These are phyloP conservation scores for Ectropis crepuscularia DNA, from an alignment of 2,888 invertebrate genomes.

Conservation along the genomic window DNA sequence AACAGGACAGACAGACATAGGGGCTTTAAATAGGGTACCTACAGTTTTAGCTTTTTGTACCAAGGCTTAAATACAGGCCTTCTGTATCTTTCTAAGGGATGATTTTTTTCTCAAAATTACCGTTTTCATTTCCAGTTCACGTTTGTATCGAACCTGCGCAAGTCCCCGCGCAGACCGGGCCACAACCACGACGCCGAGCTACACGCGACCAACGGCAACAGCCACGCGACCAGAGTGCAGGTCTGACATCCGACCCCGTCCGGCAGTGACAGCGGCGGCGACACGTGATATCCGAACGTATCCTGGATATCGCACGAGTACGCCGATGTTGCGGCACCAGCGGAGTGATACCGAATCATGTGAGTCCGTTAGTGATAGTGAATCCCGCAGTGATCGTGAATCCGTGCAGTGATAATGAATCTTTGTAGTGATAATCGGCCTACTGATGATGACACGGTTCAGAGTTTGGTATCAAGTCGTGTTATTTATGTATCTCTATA, in stretches of 20 bases:
- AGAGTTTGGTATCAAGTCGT: too few relatives aligned
- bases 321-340: constrained; percentile 28
- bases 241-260: constrained; percentile 71
- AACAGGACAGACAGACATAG: too few relatives aligned
- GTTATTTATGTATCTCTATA: too few relatives aligned
- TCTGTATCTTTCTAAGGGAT: too few relatives aligned
- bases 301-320: constrained; percentile 79
- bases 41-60: too few relatives aligned
- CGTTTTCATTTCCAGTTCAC: constrained; percentile 62
- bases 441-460: too few relatives aligned
- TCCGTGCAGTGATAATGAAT: not conserved
- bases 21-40: too few relatives aligned
- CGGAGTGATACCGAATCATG: not conserved
- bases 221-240: constrained; percentile 63
- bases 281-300: constrained; percentile 63
- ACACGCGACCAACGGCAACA: constrained; percentile 74
- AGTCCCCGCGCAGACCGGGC: constrained; percentile 60
- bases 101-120: not conserved
- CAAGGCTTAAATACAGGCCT: too few relatives aligned
- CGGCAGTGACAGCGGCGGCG: constrained; percentile 59
- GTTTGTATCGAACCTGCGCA: constrained; percentile 75
- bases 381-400: not conserved
- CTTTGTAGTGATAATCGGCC: too few relatives aligned
- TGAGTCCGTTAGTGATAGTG: constrained; percentile 3
- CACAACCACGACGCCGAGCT: constrained; percentile 68